Conservation (phyloP, 2,888 invertebrate species). For the Amblyjoppa proteus region DNA sequence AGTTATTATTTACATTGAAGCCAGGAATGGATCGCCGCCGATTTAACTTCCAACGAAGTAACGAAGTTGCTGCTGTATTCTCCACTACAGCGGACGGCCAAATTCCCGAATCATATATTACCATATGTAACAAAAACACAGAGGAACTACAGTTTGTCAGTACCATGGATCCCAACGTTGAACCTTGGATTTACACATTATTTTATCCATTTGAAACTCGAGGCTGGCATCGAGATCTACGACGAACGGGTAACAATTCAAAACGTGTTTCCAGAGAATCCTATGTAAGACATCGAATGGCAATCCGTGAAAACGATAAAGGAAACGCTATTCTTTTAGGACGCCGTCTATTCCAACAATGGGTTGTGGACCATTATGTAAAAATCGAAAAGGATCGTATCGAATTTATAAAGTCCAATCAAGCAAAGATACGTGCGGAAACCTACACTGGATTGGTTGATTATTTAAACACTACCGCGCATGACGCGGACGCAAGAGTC, state of each 20-base stretch:
- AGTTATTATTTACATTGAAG: background rate
- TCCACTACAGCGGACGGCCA: slow-evolving; percentile 68
- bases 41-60: slow-evolving; percentile 21
- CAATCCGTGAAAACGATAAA: background rate
- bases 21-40: background rate
- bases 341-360: slow-evolving; percentile 53
- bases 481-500: slow-evolving; percentile 22
- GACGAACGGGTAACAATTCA: slow-evolving; percentile 4
- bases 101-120: slow-evolving; percentile 66
- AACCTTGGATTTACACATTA: slow-evolving; percentile 62
- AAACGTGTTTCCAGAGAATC: slow-evolving; percentile 31
- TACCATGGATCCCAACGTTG: slow-evolving; percentile 64
- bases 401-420: slow-evolving; percentile 42
- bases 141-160: slow-evolving; percentile 64
- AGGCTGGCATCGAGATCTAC: slow-evolving; percentile 56
- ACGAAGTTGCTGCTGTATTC: slow-evolving; percentile 46
- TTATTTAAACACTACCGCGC: slow-evolving; percentile 40
- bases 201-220: slow-evolving; percentile 66
- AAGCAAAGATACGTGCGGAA: slow-evolving; percentile 58
- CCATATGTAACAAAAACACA: slow-evolving; percentile 61
- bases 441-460: slow-evolving; percentile 53
- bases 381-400: slow-evolving; percentile 34
- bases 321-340: slow-evolving; percentile 29
- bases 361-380: slow-evolving; percentile 15
- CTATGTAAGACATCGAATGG: slow-evolving; percentile 5